These are phyloP conservation scores for Nesometra sesokonis DNA, from an alignment of 35 echinoderm and acorn worm species.

Conservation along the genomic window DNA sequence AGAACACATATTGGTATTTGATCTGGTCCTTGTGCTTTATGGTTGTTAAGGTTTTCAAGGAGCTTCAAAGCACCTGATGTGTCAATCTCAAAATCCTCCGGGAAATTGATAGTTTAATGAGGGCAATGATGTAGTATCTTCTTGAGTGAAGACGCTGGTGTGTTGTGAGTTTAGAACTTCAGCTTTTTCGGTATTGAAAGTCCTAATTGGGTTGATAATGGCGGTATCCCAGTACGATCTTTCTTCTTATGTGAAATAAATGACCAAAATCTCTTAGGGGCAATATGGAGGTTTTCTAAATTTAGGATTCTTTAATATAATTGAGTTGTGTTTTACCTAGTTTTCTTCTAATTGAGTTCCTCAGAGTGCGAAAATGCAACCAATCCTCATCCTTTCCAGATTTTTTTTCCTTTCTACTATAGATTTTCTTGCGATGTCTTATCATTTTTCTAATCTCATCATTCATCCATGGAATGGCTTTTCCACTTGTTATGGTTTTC, in stretches of 20 bases:
- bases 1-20: conserved; percentile 13
- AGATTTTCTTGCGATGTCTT: conserved; percentile 13
- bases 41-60: conserved; percentile 3
- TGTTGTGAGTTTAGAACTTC: neutral
- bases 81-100: conserved; percentile 9
- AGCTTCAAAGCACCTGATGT: neutral
- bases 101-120: conserved; percentile 1
- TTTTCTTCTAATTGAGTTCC: conserved; percentile 12
- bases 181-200: neutral
- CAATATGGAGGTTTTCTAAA: neutral
- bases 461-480: conserved; percentile 12
- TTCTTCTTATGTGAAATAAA: conserved; percentile 18
- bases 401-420: conserved; percentile 25
- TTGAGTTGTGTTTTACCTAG: neutral
- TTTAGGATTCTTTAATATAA: conserved; percentile 8
- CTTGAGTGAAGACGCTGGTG: neutral
- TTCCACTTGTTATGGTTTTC: neutral
- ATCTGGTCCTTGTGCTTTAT: conserved; percentile 21
- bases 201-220: neutral
- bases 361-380: conserved; percentile 19
- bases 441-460: neutral
- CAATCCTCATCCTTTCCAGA: conserved; percentile 20
- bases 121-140: neutral
- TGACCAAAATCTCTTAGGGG: conserved; percentile 2
- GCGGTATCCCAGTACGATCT: conserved; percentile 3